Evolutionary conservation across 2,113 vertebrate genomes (phyloP).

Genomic region (Antechinus stuartii): DNA sequence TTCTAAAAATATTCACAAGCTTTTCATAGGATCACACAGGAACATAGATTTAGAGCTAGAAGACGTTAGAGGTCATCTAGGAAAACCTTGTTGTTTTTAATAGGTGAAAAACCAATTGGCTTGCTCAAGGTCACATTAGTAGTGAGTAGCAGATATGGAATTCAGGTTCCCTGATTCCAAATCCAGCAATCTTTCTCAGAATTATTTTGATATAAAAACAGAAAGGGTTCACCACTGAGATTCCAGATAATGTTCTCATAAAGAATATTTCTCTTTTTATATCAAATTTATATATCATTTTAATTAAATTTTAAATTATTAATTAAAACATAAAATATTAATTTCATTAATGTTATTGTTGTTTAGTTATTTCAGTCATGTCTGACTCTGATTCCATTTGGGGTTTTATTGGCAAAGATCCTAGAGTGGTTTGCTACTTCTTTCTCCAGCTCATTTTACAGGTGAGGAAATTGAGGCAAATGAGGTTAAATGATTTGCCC

Average conservation of each 20-base stretch:
- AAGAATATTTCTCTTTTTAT: not conserved
- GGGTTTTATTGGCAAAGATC: not conserved
- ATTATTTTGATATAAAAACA: not conserved
- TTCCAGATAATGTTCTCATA: not conserved
- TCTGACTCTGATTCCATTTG: not conserved
- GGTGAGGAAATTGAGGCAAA: not conserved
- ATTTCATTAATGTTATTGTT: not conserved
- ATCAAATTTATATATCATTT: not conserved
- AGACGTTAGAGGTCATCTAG: not conserved
- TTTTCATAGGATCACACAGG: constrained; percentile 27
- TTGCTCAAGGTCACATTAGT: not conserved
- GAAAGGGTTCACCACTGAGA: not conserved
- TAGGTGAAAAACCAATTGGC: not conserved
- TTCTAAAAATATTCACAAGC: constrained; percentile 13
- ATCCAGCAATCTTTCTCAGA: not conserved
- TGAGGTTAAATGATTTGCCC: not conserved
- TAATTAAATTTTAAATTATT: not conserved
- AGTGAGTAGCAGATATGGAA: not conserved
- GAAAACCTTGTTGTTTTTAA: not conserved
- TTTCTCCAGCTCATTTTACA: not conserved
- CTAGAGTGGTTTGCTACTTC: not conserved
- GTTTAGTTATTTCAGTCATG: not conserved
- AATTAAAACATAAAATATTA: not conserved
- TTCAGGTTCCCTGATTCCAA: not conserved
- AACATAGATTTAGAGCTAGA: not conserved